Percentiles rank a stretch among this genome's conserved stretches.
phyloP scores from a whole-genome alignment of 2,113 vertebrate genomes.

The Eulemur macaco region DNA sequence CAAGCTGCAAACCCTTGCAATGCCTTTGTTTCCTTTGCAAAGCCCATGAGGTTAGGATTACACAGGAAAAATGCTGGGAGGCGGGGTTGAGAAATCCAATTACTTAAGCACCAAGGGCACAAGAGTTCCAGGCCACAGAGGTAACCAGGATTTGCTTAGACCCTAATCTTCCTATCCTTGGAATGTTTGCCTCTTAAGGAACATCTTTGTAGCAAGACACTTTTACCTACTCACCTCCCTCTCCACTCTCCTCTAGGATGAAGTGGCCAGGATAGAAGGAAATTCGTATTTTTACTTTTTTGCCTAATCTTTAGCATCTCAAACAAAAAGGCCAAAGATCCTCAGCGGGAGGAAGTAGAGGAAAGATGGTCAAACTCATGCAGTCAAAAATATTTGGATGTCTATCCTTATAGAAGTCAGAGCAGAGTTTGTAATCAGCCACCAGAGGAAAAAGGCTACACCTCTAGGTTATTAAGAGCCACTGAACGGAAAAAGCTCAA shows the following conservation, averaged over 20 bases:
- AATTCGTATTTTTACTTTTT: background rate
- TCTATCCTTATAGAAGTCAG: background rate
- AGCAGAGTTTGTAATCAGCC: background rate
- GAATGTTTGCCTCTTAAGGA: slow-evolving; percentile 25
- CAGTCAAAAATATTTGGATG: background rate
- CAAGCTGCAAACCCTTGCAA: slow-evolving; percentile 55
- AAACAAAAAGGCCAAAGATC: slow-evolving; percentile 37
- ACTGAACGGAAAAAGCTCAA: background rate
- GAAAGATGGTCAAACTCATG: background rate
- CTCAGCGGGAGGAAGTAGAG: background rate
- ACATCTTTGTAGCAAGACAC: background rate
- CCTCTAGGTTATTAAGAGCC: background rate
- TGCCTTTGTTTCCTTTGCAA: slow-evolving; percentile 63
- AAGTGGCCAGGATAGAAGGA: background rate
- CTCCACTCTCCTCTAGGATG: background rate
- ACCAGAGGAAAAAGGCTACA: background rate
- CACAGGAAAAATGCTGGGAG: slow-evolving; percentile 56
- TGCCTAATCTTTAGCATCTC: slow-evolving; percentile 15
- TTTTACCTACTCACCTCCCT: background rate
- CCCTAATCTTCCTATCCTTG: slow-evolving; percentile 50
- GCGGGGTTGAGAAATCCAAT: slow-evolving; percentile 73
- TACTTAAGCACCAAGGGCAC: slow-evolving; percentile 70
- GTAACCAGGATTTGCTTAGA: slow-evolving; percentile 47
- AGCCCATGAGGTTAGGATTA: slow-evolving; percentile 69
- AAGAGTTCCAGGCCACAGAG: slow-evolving; percentile 40